Evolutionary conservation across 2,888 invertebrate species (phyloP).

Genomic region (Drosophila planitibia): DNA sequence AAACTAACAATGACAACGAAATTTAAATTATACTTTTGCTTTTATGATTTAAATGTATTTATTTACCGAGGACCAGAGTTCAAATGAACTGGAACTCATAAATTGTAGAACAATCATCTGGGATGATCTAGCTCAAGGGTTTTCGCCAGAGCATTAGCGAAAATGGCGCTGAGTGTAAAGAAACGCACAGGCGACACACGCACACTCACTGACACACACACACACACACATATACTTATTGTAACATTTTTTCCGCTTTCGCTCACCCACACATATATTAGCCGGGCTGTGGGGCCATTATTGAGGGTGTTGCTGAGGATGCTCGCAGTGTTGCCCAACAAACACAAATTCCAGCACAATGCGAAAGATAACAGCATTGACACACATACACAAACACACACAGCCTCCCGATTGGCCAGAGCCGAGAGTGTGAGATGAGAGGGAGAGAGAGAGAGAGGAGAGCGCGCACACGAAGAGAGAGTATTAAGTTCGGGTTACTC

Average conservation of each 20-base stretch:
- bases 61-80: not conserved
- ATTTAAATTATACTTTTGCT: not conserved
- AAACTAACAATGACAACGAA: not conserved
- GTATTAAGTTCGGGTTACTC: slow-evolving; percentile 23
- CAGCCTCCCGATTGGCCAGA: slow-evolving; percentile 47
- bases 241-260: slow-evolving; percentile 67
- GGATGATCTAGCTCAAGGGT: not conserved
- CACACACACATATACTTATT: slow-evolving; percentile 28
- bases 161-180: slow-evolving; percentile 37
- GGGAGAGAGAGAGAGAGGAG: slow-evolving; percentile 8
- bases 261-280: slow-evolving; percentile 44
- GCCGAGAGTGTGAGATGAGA: slow-evolving; percentile 1
- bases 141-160: not conserved
- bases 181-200: slow-evolving; percentile 16
- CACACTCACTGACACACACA: slow-evolving; percentile 20
- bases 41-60: not conserved
- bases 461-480: slow-evolving; percentile 4
- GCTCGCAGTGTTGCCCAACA: slow-evolving; percentile 77
- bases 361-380: slow-evolving; percentile 68
- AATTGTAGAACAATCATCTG: not conserved
- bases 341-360: slow-evolving; percentile 78
- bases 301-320: slow-evolving; percentile 77
- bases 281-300: slow-evolving; percentile 55
- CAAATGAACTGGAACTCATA: not conserved
- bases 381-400: slow-evolving; percentile 10